Percentiles rank a stretch among this genome's conserved stretches.
Conservation (phyloP, 2,113 vertebrate genomes). For the Daboia siamensis region DNA sequence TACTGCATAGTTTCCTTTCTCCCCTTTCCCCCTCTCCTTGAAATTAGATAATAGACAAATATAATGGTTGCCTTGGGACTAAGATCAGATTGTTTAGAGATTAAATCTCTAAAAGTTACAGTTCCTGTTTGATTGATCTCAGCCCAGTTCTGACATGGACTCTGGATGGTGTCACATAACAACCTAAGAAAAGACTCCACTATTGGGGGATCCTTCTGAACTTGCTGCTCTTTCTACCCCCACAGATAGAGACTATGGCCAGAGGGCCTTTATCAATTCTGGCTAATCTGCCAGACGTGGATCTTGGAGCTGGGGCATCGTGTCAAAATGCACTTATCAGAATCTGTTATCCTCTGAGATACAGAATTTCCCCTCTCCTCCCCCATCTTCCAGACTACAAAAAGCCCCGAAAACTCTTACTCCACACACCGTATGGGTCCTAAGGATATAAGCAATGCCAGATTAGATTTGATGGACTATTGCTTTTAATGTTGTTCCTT, state of each 20-base stretch:
- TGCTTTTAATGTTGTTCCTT: neutral
- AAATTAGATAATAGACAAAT: slow-evolving; percentile 55
- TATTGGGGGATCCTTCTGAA: neutral
- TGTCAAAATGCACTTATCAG: neutral
- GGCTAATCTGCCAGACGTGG: neutral
- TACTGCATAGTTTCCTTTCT: slow-evolving; percentile 54
- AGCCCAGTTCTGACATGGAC: neutral
- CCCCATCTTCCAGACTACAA: neutral
- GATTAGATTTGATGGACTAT: neutral
- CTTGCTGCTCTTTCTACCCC: neutral
- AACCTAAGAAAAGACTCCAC: neutral
- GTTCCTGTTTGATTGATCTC: neutral
- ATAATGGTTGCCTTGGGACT: neutral
- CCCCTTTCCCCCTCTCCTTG: slow-evolving; percentile 38
- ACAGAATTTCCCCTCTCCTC: neutral
- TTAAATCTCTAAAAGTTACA: neutral
- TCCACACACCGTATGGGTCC: neutral
- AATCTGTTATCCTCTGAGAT: neutral
- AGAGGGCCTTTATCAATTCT: neutral
- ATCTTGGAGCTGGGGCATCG: neutral
- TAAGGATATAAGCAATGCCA: neutral
- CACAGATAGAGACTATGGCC: neutral
- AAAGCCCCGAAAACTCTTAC: neutral
- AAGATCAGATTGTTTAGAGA: neutral
- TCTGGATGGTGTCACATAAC: neutral